Evolutionary conservation across 2,888 invertebrate species (phyloP).

Genomic region (Mythimna loreyi): DNA sequence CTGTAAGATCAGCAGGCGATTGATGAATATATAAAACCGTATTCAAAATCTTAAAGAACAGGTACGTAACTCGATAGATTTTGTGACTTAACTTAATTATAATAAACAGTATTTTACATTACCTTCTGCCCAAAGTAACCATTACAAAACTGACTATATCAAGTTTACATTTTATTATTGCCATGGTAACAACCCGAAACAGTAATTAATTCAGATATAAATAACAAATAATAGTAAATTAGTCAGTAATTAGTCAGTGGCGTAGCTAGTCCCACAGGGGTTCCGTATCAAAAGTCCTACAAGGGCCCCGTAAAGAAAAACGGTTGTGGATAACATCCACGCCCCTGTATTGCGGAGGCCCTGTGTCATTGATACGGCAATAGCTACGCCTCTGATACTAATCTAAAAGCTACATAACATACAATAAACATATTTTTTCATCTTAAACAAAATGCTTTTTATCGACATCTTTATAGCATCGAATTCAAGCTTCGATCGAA

Average conservation of each 20-base stretch:
- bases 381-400: too few species aligned
- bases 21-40: neutral
- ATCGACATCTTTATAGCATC: neutral
- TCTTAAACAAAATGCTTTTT: constrained; percentile 5
- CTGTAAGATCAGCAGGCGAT: too few species aligned
- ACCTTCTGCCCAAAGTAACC: too few species aligned
- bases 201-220: neutral
- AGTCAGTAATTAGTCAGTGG: too few species aligned
- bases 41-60: constrained; percentile 11
- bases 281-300: too few species aligned
- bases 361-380: too few species aligned
- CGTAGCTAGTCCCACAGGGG: too few species aligned
- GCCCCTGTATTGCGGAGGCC: too few species aligned
- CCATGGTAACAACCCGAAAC: constrained; percentile 40
- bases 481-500: constrained; percentile 11
- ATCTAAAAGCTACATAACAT: too few species aligned
- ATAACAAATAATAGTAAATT: neutral
- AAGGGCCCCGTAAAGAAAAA: too few species aligned
- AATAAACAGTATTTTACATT: constrained; percentile 16
- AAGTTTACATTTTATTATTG: constrained; percentile 34
- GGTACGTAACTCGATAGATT: constrained; percentile 39
- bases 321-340: too few species aligned
- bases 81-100: constrained; percentile 36
- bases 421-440: neutral
- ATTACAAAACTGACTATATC: too few species aligned